These are phyloP conservation scores for Drosophila navojoa DNA, from an alignment of 1,140 invertebrate species.

Conservation along the genomic window DNA sequence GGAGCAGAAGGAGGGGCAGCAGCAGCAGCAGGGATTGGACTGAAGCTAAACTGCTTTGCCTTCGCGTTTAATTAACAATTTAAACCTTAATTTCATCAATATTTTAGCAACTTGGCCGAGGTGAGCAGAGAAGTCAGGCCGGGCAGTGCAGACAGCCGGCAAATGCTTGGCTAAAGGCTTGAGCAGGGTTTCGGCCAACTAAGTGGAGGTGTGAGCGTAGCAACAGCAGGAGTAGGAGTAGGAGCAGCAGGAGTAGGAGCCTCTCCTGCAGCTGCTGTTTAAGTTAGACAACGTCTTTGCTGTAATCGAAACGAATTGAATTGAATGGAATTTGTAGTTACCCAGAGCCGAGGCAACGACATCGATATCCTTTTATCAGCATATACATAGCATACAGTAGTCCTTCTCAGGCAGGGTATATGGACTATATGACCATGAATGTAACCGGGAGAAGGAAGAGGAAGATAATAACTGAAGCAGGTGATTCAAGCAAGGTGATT, in stretches of 20 bases:
- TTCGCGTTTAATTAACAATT: slow-evolving; percentile 77
- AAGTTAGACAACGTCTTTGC: slow-evolving; percentile 3
- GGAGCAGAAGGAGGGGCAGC: not conserved
- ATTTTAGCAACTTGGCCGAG: slow-evolving; percentile 56
- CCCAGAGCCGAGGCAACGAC: slow-evolving; percentile 5
- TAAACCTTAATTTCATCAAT: slow-evolving; percentile 67
- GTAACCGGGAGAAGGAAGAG: too few relatives aligned
- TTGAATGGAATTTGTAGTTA: slow-evolving; percentile 18
- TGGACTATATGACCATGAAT: too few relatives aligned
- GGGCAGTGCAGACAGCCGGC: not conserved
- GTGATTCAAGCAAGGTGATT: too few relatives aligned
- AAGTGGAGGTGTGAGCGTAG: not conserved
- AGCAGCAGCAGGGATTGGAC: not conserved
- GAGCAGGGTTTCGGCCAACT: not conserved
- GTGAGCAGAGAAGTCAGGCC: not conserved
- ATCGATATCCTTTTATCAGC: slow-evolving; percentile 17
- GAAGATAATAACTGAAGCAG: too few relatives aligned
- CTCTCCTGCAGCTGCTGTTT: not conserved
- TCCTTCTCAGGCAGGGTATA: not conserved
- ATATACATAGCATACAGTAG: slow-evolving; percentile 15
- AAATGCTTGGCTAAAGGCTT: not conserved
- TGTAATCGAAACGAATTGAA: not conserved
- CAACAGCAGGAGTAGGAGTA: not conserved
- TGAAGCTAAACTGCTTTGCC: slow-evolving; percentile 13
- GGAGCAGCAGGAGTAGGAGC: not conserved